Evolutionary conservation across 2,888 invertebrate genomes (phyloP).

Genomic region (Xanthia icteritia): DNA sequence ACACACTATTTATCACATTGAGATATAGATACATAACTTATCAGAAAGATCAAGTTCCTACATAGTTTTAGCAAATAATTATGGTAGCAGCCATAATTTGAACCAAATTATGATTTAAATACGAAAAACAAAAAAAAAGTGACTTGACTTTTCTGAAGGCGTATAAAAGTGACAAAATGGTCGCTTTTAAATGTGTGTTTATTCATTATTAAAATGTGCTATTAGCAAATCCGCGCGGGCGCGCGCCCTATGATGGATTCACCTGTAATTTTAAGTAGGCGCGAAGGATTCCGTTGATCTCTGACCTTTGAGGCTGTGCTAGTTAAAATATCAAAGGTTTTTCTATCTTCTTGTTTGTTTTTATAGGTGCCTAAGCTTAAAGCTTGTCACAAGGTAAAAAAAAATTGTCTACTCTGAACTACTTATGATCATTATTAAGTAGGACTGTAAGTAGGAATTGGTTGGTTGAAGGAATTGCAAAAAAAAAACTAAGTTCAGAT

Average conservation of each 20-base stretch:
- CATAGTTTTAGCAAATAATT: too few relatives aligned
- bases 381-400: not conserved
- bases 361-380: not conserved
- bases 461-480: not conserved
- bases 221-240: constrained; percentile 62
- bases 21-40: too few relatives aligned
- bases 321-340: not conserved
- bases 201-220: constrained; percentile 68
- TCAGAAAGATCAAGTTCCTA: not conserved
- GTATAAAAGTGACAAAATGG: not conserved
- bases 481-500: not conserved
- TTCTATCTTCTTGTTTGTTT: not conserved
- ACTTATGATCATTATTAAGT: not conserved
- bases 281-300: constrained; percentile 40
- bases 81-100: not conserved
- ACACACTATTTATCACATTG: too few relatives aligned
- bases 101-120: not conserved
- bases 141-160: not conserved
- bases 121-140: not conserved
- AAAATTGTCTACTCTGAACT: too few relatives aligned
- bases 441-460: not conserved
- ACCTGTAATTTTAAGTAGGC: constrained; percentile 54
- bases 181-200: constrained; percentile 31
- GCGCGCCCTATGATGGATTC: constrained; percentile 64
- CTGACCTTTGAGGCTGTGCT: constrained; percentile 2